Conservation (phyloP, 2,888 invertebrate species). For the Iphiclides podalirius region DNA sequence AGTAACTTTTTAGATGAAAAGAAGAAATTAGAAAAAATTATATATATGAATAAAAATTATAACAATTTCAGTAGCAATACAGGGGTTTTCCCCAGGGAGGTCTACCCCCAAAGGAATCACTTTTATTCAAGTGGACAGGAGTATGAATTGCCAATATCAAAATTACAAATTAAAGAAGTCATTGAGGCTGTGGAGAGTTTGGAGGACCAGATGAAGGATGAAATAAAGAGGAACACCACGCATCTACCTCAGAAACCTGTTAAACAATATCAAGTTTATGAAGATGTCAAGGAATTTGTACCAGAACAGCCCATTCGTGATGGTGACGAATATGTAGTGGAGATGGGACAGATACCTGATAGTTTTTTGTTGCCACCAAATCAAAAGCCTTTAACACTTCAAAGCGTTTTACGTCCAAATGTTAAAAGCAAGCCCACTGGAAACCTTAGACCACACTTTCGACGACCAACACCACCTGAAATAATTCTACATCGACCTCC, state of each 20-base stretch:
- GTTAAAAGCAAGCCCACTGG: constrained; percentile 47
- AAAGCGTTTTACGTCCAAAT: constrained; percentile 64
- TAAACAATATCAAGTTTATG: constrained; percentile 60
- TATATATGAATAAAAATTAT: constrained; percentile 72
- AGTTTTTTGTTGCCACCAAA: constrained; percentile 57
- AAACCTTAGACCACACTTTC: constrained; percentile 57
- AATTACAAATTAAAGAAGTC: constrained; percentile 65
- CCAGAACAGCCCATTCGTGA: constrained; percentile 60
- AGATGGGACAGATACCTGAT: constrained; percentile 50
- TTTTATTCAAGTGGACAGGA: constrained; percentile 49
- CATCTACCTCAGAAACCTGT: constrained; percentile 31
- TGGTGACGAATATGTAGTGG: constrained; percentile 61
- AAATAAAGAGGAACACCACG: constrained; percentile 45
- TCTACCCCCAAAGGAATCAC: constrained; percentile 43
- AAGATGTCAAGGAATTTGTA: constrained; percentile 55
- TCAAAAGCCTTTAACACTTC: constrained; percentile 67
- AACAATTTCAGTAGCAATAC: constrained; percentile 73
- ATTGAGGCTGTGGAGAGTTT: constrained; percentile 67
- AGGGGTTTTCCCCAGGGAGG: constrained; percentile 51
- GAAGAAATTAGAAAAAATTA: constrained; percentile 66
- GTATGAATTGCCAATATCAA: constrained; percentile 68
- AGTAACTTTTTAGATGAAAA: constrained; percentile 73
- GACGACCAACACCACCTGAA: constrained; percentile 68
- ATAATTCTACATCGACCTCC: constrained; percentile 65
- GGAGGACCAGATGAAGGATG: constrained; percentile 58